Conservation (phyloP, 2,888 invertebrate species). For the Lomographa bimaculata region DNA sequence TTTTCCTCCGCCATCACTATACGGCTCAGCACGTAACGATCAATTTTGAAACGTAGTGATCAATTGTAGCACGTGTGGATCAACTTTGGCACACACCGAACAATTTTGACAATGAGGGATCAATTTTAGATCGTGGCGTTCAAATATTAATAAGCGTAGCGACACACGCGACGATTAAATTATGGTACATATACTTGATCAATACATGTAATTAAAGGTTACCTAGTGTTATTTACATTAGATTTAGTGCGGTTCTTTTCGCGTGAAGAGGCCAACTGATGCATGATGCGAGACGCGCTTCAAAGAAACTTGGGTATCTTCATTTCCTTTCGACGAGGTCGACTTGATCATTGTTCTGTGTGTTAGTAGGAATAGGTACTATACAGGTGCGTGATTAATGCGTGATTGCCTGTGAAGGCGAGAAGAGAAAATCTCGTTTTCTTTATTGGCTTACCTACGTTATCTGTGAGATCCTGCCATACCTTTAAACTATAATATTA, state of each 20-base stretch:
- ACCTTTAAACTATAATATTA: too few relatives aligned
- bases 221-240: too few relatives aligned
- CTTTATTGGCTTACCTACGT: not conserved
- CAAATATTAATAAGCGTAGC: too few relatives aligned
- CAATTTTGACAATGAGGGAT: too few relatives aligned
- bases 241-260: constrained; percentile 32
- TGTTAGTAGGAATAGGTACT: too few relatives aligned
- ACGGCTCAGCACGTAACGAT: constrained; percentile 39
- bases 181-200: too few relatives aligned
- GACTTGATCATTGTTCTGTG: constrained; percentile 17
- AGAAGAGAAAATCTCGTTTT: constrained; percentile 12
- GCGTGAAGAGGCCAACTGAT: constrained; percentile 48
- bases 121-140: too few relatives aligned
- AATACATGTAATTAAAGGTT: too few relatives aligned
- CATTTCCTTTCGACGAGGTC: constrained; percentile 65
- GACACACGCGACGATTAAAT: too few relatives aligned
- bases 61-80: not conserved
- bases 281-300: constrained; percentile 35
- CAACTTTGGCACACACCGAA: too few relatives aligned
- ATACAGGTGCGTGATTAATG: too few relatives aligned
- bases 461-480: too few relatives aligned
- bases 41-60: constrained; percentile 39
- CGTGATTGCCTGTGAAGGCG: not conserved
- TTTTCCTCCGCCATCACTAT: constrained; percentile 50
- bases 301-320: constrained; percentile 41